These are phyloP conservation scores for Argya squamiceps DNA, from an alignment of 2,797 vertebrate genomes.

Conservation along the genomic window DNA sequence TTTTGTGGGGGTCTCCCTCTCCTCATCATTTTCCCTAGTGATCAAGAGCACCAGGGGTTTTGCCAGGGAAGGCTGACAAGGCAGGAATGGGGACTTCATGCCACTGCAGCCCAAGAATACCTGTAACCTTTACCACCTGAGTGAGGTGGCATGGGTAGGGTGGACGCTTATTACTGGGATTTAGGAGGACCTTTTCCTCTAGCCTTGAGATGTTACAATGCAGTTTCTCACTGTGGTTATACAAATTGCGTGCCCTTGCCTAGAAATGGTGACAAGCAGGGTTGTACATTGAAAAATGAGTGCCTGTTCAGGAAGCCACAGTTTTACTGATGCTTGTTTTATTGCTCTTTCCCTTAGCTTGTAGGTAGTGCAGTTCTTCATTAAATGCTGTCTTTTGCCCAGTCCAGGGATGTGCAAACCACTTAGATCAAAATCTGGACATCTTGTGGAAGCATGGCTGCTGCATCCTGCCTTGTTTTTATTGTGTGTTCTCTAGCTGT, in stretches of 20 bases:
- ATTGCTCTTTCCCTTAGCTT: neutral
- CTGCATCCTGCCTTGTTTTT: neutral
- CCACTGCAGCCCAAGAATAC: neutral
- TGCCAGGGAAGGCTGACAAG: neutral
- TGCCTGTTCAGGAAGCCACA: neutral
- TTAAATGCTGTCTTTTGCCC: neutral
- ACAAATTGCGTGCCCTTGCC: neutral
- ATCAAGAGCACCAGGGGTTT: neutral
- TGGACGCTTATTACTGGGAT: neutral
- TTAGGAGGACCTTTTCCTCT: neutral
- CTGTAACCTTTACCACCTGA: neutral
- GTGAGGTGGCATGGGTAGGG: fast-evolving
- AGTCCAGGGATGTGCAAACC: neutral
- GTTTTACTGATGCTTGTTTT: neutral
- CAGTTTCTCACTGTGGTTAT: neutral
- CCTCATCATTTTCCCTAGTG: neutral
- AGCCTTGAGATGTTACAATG: fast-evolving
- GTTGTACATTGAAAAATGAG: neutral
- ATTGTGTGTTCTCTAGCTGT: neutral
- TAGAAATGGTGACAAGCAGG: neutral
- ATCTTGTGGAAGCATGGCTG: neutral
- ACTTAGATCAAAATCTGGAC: neutral
- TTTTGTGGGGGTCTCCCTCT: neutral
- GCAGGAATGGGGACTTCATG: fast-evolving
- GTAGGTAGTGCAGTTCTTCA: fast-evolving